These are phyloP conservation scores for Coilia nasus DNA, from an alignment of 2,797 vertebrate genomes.

Conservation along the genomic window DNA sequence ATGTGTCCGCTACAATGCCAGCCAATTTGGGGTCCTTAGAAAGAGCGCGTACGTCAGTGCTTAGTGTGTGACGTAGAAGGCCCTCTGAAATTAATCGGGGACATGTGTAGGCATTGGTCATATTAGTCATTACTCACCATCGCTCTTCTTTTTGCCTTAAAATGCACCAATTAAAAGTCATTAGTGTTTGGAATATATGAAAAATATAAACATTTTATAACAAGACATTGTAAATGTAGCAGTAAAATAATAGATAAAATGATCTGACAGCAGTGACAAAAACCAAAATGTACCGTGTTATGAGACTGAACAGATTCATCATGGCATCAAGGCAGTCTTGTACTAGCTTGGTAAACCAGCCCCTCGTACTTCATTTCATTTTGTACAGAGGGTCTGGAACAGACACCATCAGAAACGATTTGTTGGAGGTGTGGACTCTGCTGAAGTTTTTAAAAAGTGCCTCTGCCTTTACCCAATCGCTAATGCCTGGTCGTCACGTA, in stretches of 20 bases:
- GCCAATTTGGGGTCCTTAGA: neutral
- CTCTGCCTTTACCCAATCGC: too few species aligned
- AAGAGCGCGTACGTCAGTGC: neutral
- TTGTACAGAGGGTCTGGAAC: too few species aligned
- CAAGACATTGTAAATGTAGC: neutral
- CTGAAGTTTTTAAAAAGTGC: too few species aligned
- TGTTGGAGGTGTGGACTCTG: too few species aligned
- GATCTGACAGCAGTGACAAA: neutral
- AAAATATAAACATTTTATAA: neutral
- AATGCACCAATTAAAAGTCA: neutral
- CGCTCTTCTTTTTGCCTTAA: neutral
- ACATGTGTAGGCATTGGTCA: neutral
- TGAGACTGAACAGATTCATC: neutral
- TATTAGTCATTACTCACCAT: neutral
- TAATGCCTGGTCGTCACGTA: too few species aligned
- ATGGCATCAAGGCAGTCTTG: too few species aligned
- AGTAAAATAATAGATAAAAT: neutral
- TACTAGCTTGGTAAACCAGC: too few species aligned
- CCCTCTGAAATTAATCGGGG: neutral
- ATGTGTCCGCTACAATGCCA: neutral
- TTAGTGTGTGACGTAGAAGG: neutral
- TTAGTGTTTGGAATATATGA: neutral
- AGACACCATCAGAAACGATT: too few species aligned
- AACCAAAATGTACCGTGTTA: neutral
- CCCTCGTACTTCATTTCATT: too few species aligned